These are phyloP conservation scores for Tachuris rubrigastra DNA, from an alignment of 2,113 vertebrate genomes.

Conservation along the genomic window DNA sequence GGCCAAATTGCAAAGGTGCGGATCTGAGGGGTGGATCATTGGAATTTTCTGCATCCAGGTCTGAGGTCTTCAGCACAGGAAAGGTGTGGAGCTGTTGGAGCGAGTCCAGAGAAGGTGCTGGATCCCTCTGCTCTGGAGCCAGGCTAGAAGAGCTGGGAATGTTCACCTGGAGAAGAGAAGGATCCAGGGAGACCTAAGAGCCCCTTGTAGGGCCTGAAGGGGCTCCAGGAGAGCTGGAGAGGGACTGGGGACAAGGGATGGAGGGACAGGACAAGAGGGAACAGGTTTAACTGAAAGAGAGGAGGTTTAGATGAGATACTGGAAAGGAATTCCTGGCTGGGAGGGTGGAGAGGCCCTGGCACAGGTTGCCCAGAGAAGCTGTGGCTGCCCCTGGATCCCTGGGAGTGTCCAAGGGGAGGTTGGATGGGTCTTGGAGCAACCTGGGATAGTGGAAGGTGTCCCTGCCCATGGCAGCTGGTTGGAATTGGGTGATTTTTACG, in stretches of 20 bases:
- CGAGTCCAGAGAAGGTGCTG: neutral
- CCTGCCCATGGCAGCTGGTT: no score
- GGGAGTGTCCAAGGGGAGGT: accelerated
- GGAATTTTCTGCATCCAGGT: no score
- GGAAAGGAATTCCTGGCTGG: accelerated
- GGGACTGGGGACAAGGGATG: no score
- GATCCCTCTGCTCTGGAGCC: neutral
- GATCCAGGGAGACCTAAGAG: neutral
- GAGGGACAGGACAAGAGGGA: no score
- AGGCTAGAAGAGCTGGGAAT: neutral
- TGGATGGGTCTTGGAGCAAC: accelerated
- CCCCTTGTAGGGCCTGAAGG: accelerated
- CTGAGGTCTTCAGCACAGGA: accelerated
- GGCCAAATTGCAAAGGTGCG: no score
- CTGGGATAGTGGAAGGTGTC: accelerated
- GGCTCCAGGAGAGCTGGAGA: no score
- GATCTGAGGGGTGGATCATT: no score
- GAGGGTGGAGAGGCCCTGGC: accelerated
- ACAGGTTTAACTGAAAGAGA: neutral
- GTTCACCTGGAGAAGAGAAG: neutral
- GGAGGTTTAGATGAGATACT: neutral
- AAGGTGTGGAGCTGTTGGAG: accelerated
- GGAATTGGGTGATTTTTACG: accelerated
- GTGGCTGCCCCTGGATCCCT: neutral
- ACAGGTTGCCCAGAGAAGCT: neutral